Conservation (phyloP, 2,888 invertebrate species). For the Rhopalosiphum nymphaeae region DNA sequence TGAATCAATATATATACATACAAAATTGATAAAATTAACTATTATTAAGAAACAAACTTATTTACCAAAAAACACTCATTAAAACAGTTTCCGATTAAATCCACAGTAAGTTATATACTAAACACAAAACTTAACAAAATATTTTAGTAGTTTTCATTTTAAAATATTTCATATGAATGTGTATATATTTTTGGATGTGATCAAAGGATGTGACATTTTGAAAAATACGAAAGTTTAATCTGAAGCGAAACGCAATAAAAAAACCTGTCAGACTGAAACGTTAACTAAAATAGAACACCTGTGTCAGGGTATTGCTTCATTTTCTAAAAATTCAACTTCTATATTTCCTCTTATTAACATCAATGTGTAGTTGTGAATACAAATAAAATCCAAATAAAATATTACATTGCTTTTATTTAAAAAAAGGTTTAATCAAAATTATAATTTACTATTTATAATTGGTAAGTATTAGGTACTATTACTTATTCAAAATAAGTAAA, state of each 20-base stretch:
- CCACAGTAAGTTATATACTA: not conserved
- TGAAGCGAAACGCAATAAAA: slow-evolving; percentile 50
- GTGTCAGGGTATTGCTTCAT: slow-evolving; percentile 6
- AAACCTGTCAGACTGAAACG: slow-evolving; percentile 40
- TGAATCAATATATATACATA: not conserved
- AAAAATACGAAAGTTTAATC: slow-evolving; percentile 50
- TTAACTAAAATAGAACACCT: slow-evolving; percentile 43
- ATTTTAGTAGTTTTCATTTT: slow-evolving; percentile 4
- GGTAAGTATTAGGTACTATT: not conserved
- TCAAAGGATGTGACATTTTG: slow-evolving; percentile 39
- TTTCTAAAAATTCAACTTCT: slow-evolving; percentile 21
- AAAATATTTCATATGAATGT: not conserved
- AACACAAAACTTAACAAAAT: not conserved
- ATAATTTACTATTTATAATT: not conserved
- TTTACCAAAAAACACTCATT: not conserved
- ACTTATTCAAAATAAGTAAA: not conserved
- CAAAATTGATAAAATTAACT: not conserved
- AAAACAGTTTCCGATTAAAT: not conserved
- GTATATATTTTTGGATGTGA: not conserved
- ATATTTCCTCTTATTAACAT: not conserved
- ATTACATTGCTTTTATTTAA: not conserved
- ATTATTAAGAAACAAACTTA: not conserved
- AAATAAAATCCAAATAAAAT: not conserved
- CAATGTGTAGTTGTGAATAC: not conserved
- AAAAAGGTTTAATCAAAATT: not conserved